A percentile compares a stretch with the other conserved stretches of the same genome.
These are phyloP conservation scores for Microctonus brassicae DNA, from an alignment of 2,888 invertebrate genomes.

Conservation along the genomic window DNA sequence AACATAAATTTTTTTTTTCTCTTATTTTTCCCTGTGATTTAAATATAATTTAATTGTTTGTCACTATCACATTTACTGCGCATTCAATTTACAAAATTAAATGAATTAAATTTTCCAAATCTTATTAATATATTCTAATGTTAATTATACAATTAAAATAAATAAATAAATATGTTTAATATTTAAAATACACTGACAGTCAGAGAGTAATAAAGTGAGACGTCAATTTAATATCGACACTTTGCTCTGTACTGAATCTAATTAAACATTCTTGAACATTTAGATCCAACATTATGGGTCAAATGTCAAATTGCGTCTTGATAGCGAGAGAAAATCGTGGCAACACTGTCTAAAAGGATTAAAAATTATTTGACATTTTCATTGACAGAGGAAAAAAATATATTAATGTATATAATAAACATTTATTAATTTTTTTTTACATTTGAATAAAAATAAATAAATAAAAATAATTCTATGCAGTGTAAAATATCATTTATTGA, in stretches of 20 bases:
- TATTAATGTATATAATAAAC: neutral
- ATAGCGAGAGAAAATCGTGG: conserved; percentile 48
- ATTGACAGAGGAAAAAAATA: neutral
- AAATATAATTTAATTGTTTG: too few relatives aligned
- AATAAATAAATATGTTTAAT: neutral
- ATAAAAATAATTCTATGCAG: too few relatives aligned
- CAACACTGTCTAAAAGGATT: neutral
- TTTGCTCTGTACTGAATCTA: conserved; percentile 40
- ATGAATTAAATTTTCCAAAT: too few relatives aligned
- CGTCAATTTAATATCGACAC: conserved; percentile 18
- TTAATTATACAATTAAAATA: too few relatives aligned
- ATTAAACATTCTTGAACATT: conserved; percentile 47
- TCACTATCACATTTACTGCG: too few relatives aligned
- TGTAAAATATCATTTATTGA: too few relatives aligned
- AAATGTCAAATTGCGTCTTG: conserved; percentile 63
- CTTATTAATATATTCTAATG: too few relatives aligned
- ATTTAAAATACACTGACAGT: conserved; percentile 4
- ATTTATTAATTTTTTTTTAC: too few relatives aligned
- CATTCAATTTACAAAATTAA: too few relatives aligned
- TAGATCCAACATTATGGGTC: conserved; percentile 57
- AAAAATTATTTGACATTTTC: neutral
- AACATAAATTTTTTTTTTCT: neutral
- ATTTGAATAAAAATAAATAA: too few relatives aligned
- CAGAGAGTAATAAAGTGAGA: neutral
- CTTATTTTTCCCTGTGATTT: neutral